Percentiles rank a stretch among this genome's conserved stretches.
These are phyloP conservation scores for Ostrea denselamellosa DNA, from an alignment of 1,140 invertebrate species.

Conservation along the genomic window DNA sequence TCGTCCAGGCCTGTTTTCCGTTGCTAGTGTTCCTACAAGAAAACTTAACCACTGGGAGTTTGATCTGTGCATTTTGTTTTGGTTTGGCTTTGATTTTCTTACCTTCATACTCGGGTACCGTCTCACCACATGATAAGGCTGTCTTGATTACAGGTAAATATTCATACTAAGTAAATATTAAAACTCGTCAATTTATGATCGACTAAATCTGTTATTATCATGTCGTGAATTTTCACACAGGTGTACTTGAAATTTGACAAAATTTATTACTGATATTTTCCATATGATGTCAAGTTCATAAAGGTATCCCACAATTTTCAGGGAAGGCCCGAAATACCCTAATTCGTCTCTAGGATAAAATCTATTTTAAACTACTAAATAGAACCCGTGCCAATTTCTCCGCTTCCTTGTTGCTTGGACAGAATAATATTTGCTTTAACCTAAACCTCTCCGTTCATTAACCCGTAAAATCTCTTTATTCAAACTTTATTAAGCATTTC, in stretches of 20 bases:
- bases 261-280: slow-evolving; percentile 32
- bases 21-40: neutral
- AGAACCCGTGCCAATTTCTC: neutral
- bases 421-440: neutral
- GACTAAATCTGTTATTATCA: neutral
- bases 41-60: neutral
- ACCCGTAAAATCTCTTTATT: neutral
- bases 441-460: neutral
- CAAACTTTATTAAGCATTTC: neutral
- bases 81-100: slow-evolving; percentile 5
- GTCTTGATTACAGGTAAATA: slow-evolving; percentile 64
- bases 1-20: neutral
- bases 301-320: neutral
- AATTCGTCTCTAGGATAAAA: neutral
- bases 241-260: neutral
- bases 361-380: neutral
- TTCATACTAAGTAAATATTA: slow-evolving; percentile 17
- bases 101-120: neutral
- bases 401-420: neutral
- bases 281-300: neutral
- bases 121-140: slow-evolving; percentile 53
- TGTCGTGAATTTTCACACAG: neutral
- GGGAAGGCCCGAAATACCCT: neutral
- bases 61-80: slow-evolving; percentile 9
- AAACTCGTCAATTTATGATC: neutral